Percentiles rank a stretch among this genome's conserved stretches.
These are phyloP conservation scores for Eristalinus sepulchralis DNA, from an alignment of 2,888 invertebrate species.

Conservation along the genomic window DNA sequence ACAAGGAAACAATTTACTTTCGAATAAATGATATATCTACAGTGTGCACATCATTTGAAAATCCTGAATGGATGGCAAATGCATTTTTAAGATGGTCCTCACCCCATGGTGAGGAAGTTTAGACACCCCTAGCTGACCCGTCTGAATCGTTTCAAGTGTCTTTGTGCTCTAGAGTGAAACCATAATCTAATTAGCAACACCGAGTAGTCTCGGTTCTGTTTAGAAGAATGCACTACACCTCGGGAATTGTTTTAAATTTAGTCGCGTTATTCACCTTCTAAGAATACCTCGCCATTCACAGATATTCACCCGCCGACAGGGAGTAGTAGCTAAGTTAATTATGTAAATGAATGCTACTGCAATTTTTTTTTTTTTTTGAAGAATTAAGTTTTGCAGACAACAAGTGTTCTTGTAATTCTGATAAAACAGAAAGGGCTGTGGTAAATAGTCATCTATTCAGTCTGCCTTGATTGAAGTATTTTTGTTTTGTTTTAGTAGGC, in stretches of 20 bases:
- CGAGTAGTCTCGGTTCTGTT: background rate
- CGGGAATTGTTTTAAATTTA: background rate
- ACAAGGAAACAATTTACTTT: background rate
- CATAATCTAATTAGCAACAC: background rate
- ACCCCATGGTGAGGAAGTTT: too few species aligned
- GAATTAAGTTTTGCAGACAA: background rate
- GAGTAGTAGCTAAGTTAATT: background rate
- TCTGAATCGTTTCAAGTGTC: background rate
- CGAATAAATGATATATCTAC: too few species aligned
- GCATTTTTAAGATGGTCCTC: too few species aligned
- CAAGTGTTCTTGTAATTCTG: background rate
- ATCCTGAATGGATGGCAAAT: background rate
- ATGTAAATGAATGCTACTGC: background rate
- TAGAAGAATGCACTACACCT: background rate
- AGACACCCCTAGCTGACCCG: too few species aligned
- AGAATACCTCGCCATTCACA: background rate
- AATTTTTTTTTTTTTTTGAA: background rate
- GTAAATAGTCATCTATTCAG: too few species aligned
- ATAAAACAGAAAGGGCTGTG: too few species aligned
- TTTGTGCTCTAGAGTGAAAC: background rate
- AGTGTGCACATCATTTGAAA: background rate
- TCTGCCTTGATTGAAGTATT: too few species aligned
- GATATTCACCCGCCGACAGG: background rate
- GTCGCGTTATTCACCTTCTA: background rate
- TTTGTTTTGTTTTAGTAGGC: too few species aligned